Base-by-base conservation (phyloP, 35 echinoderm and acorn worm species). In the Apostichopus parvimensis region DNA sequence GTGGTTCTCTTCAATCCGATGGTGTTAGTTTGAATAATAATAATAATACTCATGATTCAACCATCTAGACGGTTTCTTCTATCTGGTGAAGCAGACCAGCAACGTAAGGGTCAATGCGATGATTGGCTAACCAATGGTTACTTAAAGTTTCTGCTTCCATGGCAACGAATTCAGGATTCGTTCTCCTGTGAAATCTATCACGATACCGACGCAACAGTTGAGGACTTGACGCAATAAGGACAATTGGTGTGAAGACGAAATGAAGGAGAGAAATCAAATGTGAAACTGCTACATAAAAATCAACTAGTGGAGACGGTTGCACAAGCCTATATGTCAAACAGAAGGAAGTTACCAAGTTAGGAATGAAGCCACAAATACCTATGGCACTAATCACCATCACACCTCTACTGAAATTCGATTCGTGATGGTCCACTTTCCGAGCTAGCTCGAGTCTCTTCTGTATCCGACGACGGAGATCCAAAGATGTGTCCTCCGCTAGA, bases 1-100 rank as follows among this genome's bases (percentile, higher is more conserved):
- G 34, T 28, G 26, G 26, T 28, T 28, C 26, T 28, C 26, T 1
- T 28, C 26, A 28, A 45, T 45, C 34, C 34, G 34, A 45, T 45
- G 34, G 34, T 45, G 34, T 45, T 45, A 45, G 34, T 45, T 45
- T 45, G 34, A 45, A 45, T 45, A 0, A 45, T 45, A 45, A 45
- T 45, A 45, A 45, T 45, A 45, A 0, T 45, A 45, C 3, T 45
- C 34, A 45, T 45, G 34, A 45, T 45, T 45, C 1, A 45, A 45
- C 34, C 34, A 21, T 22, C 55, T 20, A 82, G 20, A 55, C 79
- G 54, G 79, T 56, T 82, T 82, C 25, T 82, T 82, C 79, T 17
- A 82, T 14, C n/a, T 82, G 28, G 18, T 56, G 79, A 54, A 82
- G 55, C 45, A 82, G 45, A 54, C 55, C 79, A n/a, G 79, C 79